Evolutionary conservation across 2,888 invertebrate species (phyloP), one percentile per base, ranked within the genome.

Genomic region (Dynastes maya): DNA sequence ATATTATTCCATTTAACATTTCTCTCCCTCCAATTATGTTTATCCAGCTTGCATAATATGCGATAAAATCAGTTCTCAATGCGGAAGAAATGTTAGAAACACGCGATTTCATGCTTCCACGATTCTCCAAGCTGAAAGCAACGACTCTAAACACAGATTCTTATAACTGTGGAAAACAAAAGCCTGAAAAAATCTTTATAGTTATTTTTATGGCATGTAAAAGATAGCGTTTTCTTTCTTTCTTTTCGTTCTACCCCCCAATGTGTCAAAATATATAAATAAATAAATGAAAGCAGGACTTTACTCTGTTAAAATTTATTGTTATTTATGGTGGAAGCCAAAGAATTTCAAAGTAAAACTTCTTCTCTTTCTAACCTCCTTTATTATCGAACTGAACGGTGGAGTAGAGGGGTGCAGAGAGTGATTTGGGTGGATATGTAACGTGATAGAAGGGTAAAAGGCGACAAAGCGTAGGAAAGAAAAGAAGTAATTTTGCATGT

Each of bases 401-500:
- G 61, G 4, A 27, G 1, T 27, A 16, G 68, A 29, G 32, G 49
- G 16, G 27, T n/a, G 16, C 32, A 37, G 5, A 37, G 32, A 37
- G 32, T n/a, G 65, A 37, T 65, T 37, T 40, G n/a, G n/a, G 64
- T 11, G 1, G n/a, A 40, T n/a, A 16, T 16, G 40, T 37, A 16
- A 13, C 9, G 8, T 5, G n/a, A 65, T 37, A 2, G n/a, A 37
- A 29, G 64, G 32, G 45, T 45, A 22, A 45, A 55, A 16, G 45
- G 45, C 67, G 67, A 40, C 67, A 45, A 29, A 27, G 55, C 37
- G 40, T n/a, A 65, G 40, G 45, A 53, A 51, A 65, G 51, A 61
- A 61, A 65, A 76, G 65, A 82, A 81, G 82, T 82, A 81, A 82
- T 82, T 82, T 81, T 82, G 82, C 82, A 82, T 82, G 80, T 78